Conservation (phyloP, 2,113 vertebrate genomes). For the Gnathonemus longibarbis region DNA sequence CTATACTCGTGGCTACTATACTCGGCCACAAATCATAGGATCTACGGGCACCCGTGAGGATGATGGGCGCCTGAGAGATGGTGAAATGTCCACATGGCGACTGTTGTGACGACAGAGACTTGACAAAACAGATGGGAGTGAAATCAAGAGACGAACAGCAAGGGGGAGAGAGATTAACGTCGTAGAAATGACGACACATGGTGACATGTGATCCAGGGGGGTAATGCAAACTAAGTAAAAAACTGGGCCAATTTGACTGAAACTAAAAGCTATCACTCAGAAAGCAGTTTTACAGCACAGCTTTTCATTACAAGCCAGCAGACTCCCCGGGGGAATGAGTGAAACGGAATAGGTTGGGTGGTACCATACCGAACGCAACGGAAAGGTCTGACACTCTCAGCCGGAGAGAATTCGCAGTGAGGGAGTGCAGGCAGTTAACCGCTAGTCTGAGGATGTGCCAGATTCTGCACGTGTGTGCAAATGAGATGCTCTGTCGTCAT, state of each 20-base stretch:
- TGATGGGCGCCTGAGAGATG: not conserved
- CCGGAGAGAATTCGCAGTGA: not conserved
- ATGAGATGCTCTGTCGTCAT: constrained; percentile 35
- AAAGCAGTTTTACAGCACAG: not conserved
- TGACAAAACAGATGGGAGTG: not conserved
- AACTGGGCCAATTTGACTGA: not conserved
- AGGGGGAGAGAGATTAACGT: not conserved
- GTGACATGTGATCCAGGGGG: not conserved
- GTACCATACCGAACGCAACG: not conserved
- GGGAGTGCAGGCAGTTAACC: constrained; percentile 30
- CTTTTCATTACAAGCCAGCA: not conserved
- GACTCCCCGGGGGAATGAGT: not conserved
- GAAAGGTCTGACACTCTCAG: not conserved
- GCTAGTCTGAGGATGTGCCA: constrained; percentile 15
- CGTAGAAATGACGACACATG: not conserved
- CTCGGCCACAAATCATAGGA: not conserved
- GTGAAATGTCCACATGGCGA: not conserved
- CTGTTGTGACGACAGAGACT: not conserved
- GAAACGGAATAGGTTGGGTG: not conserved
- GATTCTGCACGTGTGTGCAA: constrained; percentile 27
- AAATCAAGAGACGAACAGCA: not conserved
- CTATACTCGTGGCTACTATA: not conserved
- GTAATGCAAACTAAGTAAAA: not conserved
- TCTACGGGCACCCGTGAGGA: not conserved
- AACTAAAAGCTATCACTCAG: not conserved